Percentiles rank a stretch among this genome's conserved stretches.
phyloP scores from a whole-genome alignment of 2,113 vertebrate genomes.

The Callorhinus ursinus region DNA sequence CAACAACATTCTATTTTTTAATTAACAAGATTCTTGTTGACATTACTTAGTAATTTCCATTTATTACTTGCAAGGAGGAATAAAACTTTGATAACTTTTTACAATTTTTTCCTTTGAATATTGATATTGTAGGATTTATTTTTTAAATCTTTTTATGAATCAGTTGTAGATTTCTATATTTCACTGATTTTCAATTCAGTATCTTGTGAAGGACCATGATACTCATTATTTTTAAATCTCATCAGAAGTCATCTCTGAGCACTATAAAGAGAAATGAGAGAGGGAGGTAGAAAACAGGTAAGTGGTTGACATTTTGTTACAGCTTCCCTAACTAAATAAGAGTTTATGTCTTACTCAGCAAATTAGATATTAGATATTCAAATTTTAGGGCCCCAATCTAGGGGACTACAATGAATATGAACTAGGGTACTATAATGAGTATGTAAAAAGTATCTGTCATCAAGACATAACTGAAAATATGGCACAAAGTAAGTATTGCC shows the following conservation, averaged over 20 bases:
- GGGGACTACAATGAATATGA: background rate
- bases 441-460: background rate
- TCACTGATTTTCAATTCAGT: background rate
- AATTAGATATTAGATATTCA: background rate
- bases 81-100: background rate
- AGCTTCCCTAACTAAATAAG: background rate
- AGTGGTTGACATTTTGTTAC: background rate
- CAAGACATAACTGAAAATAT: background rate
- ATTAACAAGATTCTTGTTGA: background rate
- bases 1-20: background rate
- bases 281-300: background rate
- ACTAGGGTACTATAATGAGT: background rate
- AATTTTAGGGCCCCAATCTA: background rate
- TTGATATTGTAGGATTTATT: background rate
- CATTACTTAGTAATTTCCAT: background rate
- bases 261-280: background rate
- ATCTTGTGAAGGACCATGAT: background rate
- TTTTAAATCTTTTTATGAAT: background rate
- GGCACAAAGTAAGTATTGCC: background rate
- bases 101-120: background rate
- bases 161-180: background rate
- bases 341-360: background rate
- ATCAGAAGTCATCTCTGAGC: background rate
- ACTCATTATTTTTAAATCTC: background rate
- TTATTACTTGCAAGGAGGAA: background rate